Evolutionary conservation across 2,797 vertebrate genomes (phyloP), one percentile per base, ranked within the genome.

Genomic region (Gymnoscopelus microlampas): DNA sequence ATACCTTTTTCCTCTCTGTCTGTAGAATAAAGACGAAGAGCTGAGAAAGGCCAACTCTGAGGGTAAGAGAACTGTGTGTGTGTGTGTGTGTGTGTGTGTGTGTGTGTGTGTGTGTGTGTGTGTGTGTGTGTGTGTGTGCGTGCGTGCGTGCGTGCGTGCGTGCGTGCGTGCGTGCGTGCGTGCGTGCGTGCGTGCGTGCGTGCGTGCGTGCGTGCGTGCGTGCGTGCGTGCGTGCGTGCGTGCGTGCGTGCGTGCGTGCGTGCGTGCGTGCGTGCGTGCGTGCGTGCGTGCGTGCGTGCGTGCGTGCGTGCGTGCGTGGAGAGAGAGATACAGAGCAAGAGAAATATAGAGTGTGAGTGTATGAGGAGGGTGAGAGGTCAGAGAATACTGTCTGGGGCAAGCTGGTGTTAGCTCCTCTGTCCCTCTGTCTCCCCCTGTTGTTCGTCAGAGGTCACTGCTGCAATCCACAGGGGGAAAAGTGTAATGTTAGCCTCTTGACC

Each of bases 41-140:
- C 72, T 91, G 56, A 89, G 85, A 67, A 90, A 91, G 60, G 86
- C 90, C 60, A 88, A 82, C 70, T 91, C 90, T 78, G 90, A 90
- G 74, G 90, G 90, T 87, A 60, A 69, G 49, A 50, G 2, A n/a
- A 10, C 14, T 59, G 48, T 39, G 49, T 29, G 61, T 63, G 61
- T 51, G 47, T 50, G 60, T 24, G 47, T 62, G 60, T 26, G 44
- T 62, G 60, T 48, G 39, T 49, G 44, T 63, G 61, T 63, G 24
- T 50, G 24, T 63, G 48, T 58, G 24, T n/a, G 49, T 60, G 14
- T 53, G 48, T 49, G 66, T 47, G 19, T 47, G 55, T 26, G 55
- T 57, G 55, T 57, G 24, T 57, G 55, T 57, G 55, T 57, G 24
- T 57, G 55, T 13, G 24, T 32, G 19, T 19, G 19, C 19, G 19